These are phyloP conservation scores for Tragelaphus imberbis DNA, from an alignment of 2,113 vertebrate genomes.

Conservation along the genomic window DNA sequence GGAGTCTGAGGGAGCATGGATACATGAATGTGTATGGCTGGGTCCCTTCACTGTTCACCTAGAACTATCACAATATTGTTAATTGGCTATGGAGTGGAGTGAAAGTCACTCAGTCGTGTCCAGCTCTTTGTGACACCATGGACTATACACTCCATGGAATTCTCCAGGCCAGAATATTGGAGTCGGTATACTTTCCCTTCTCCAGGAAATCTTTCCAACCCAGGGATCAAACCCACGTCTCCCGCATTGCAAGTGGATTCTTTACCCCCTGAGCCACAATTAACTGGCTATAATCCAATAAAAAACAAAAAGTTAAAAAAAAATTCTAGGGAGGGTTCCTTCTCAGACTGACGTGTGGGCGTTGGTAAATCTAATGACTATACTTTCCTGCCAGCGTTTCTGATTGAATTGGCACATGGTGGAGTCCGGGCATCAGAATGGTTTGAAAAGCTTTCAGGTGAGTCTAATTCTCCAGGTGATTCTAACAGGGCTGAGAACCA, in stretches of 20 bases:
- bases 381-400: background rate
- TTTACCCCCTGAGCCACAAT: background rate
- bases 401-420: background rate
- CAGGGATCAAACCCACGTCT: background rate
- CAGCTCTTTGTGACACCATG: background rate
- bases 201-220: background rate
- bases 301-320: background rate
- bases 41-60: background rate
- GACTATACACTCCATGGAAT: background rate
- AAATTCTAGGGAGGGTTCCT: background rate
- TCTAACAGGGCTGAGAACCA: background rate
- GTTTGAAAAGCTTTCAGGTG: background rate
- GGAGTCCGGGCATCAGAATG: background rate
- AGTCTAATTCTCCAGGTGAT: background rate
- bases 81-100: background rate
- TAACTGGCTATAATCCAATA: background rate
- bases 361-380: background rate
- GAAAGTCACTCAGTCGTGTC: background rate
- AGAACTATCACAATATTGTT: background rate
- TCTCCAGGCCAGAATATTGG: background rate
- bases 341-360: background rate
- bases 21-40: background rate
- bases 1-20: background rate
- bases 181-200: background rate
- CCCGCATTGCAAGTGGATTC: background rate